These are phyloP conservation scores for Augochlora pura DNA, from an alignment of 1,140 invertebrate species.

Conservation along the genomic window DNA sequence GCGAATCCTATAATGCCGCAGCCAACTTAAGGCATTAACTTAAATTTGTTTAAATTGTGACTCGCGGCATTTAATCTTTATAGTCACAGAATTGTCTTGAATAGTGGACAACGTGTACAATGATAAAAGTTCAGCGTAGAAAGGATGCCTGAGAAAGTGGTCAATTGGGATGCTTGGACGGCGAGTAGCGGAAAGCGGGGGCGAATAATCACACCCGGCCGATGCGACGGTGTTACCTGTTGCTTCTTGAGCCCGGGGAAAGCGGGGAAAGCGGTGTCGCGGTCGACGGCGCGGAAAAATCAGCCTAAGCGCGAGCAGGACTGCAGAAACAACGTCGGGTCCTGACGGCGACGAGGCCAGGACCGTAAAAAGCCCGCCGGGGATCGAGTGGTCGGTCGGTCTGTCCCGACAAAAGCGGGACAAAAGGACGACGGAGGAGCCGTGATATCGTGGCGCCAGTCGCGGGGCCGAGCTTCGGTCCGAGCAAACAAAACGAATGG, in stretches of 20 bases:
- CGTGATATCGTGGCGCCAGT: constrained; percentile 67
- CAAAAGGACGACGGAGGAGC: constrained; percentile 47
- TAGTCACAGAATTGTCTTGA: too few relatives aligned
- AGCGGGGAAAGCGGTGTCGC: background rate
- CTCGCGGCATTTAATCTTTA: too few relatives aligned
- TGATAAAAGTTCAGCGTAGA: too few relatives aligned
- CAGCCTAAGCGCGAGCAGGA: background rate
- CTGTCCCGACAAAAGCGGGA: constrained; percentile 40
- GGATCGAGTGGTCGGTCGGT: constrained; percentile 17
- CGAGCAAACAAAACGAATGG: constrained; percentile 54
- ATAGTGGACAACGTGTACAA: too few relatives aligned
- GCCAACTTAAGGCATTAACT: too few relatives aligned
- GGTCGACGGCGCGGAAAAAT: constrained; percentile 8
- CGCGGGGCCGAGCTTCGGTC: constrained; percentile 45
- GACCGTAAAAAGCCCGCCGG: constrained; percentile 23
- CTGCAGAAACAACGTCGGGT: constrained; percentile 6
- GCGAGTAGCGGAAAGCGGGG: too few relatives aligned
- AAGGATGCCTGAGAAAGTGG: background rate
- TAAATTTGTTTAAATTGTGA: too few relatives aligned
- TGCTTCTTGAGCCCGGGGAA: constrained; percentile 13
- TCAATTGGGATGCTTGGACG: background rate
- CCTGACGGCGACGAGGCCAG: background rate
- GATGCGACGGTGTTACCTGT: constrained; percentile 32
- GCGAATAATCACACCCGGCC: background rate
- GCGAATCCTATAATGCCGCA: too few relatives aligned